These are phyloP conservation scores for Ophraella communa DNA, from an alignment of 2,888 invertebrate species.

Conservation along the genomic window DNA sequence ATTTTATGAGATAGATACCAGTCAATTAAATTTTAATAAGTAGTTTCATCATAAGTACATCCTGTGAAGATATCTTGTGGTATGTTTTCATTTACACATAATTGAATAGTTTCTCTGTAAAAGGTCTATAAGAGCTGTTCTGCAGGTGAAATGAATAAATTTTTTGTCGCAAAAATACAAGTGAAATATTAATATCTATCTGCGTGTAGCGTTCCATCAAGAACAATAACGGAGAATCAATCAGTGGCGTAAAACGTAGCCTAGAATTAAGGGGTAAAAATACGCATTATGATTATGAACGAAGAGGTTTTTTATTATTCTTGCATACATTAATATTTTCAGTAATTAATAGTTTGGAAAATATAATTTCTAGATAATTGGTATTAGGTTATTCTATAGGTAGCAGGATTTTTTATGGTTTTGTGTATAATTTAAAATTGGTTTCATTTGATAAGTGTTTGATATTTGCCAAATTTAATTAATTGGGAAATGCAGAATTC, in stretches of 20 bases:
- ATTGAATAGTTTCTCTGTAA: conserved; percentile 23
- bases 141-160: conserved; percentile 22
- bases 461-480: too few species aligned
- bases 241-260: conserved; percentile 1
- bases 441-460: too few species aligned
- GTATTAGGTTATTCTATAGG: too few species aligned
- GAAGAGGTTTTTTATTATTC: too few species aligned
- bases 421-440: too few species aligned
- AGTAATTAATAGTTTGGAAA: too few species aligned
- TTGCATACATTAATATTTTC: too few species aligned
- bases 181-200: conserved; percentile 16
- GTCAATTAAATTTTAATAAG: conserved; percentile 29
- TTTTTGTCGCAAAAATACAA: conserved; percentile 7
- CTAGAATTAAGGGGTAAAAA: neutral
- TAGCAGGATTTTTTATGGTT: too few species aligned
- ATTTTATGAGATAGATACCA: conserved; percentile 24
- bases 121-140: conserved; percentile 8
- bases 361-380: too few species aligned
- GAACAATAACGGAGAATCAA: conserved; percentile 3
- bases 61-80: conserved; percentile 23
- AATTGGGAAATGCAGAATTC: too few species aligned
- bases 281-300: too few species aligned
- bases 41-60: conserved; percentile 26
- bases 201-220: conserved; percentile 3
- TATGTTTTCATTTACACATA: conserved; percentile 28